These are phyloP conservation scores for Anguilla pacifica DNA, from an alignment of 2,797 vertebrate genomes.

Conservation along the genomic window DNA sequence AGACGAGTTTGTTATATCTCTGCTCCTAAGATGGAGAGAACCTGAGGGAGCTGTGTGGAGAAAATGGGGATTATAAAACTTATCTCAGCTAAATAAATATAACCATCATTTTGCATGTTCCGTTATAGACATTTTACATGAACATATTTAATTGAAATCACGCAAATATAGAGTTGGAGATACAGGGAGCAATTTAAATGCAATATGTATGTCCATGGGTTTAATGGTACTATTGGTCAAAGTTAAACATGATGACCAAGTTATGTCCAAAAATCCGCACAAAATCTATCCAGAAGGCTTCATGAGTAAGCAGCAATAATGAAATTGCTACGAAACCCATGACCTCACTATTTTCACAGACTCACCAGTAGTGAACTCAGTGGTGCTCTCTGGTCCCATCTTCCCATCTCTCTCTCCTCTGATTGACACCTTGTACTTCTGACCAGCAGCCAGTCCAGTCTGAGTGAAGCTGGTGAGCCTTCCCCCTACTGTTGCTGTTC, in stretches of 20 bases:
- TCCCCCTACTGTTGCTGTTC: not conserved
- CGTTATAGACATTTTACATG: too few species aligned
- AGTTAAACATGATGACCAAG: too few species aligned
- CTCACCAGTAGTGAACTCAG: slow-evolving; percentile 29
- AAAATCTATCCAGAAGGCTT: too few species aligned
- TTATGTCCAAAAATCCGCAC: not conserved
- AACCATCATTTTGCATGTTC: too few species aligned
- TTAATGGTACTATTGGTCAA: too few species aligned
- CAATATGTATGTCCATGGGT: too few species aligned
- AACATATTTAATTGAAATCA: too few species aligned
- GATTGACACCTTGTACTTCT: slow-evolving; percentile 65
- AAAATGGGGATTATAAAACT: not conserved
- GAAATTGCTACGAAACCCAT: not conserved
- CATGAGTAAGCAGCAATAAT: not conserved
- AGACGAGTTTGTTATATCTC: slow-evolving; percentile 52
- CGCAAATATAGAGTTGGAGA: too few species aligned
- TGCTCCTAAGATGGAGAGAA: not conserved
- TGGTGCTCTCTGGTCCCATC: slow-evolving; percentile 55
- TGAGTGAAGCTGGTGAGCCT: slow-evolving; percentile 44
- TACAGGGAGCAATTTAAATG: too few species aligned
- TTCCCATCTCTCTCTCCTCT: slow-evolving; percentile 57
- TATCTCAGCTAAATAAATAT: not conserved
- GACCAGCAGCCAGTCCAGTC: slow-evolving; percentile 65
- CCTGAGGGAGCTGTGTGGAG: not conserved
- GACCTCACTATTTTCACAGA: not conserved